Percentiles rank a stretch among this genome's conserved stretches.
These are phyloP conservation scores for Hermetia illucens DNA, from an alignment of 1,140 invertebrate species.

Conservation along the genomic window DNA sequence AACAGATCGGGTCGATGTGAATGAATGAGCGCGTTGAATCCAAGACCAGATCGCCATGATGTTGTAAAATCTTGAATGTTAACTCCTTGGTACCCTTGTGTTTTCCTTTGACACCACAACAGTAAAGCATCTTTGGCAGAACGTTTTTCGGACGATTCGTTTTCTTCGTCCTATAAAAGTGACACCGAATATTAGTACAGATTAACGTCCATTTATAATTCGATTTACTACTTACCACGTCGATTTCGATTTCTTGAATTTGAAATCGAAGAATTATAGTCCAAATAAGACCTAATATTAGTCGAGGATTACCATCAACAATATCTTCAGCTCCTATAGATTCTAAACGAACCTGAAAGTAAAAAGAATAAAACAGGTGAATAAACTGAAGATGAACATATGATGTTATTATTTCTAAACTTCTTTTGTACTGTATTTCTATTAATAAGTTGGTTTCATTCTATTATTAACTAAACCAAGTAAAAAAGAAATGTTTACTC, in stretches of 20 bases:
- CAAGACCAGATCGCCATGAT: constrained; percentile 90
- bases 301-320: constrained; percentile 88
- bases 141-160: constrained; percentile 95
- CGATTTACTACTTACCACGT: constrained; percentile 67
- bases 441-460: too few relatives aligned
- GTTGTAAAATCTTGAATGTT: constrained; percentile 69
- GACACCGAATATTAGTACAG: neutral
- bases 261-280: constrained; percentile 94
- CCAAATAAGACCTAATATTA: constrained; percentile 97
- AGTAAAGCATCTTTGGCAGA: constrained; percentile 97
- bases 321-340: constrained; percentile 99
- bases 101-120: constrained; percentile 97
- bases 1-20: constrained; percentile 89
- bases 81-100: constrained; percentile 79
- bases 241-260: constrained; percentile 98
- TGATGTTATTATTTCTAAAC: too few relatives aligned
- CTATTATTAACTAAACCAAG: constrained; percentile 6
- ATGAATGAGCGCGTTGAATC: constrained; percentile 95
- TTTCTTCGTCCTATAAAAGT: constrained; percentile 72
- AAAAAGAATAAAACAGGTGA: constrained; percentile 6
- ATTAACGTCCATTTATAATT: neutral
- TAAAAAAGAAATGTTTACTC: constrained; percentile 6
- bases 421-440: too few relatives aligned
- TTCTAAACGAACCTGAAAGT: constrained; percentile 72
- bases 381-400: too few relatives aligned